A percentile compares a stretch with the other conserved stretches of the same genome.
Evolutionary conservation across 1,140 invertebrate genomes (phyloP).

Genomic region (Drosophila baimaii): DNA sequence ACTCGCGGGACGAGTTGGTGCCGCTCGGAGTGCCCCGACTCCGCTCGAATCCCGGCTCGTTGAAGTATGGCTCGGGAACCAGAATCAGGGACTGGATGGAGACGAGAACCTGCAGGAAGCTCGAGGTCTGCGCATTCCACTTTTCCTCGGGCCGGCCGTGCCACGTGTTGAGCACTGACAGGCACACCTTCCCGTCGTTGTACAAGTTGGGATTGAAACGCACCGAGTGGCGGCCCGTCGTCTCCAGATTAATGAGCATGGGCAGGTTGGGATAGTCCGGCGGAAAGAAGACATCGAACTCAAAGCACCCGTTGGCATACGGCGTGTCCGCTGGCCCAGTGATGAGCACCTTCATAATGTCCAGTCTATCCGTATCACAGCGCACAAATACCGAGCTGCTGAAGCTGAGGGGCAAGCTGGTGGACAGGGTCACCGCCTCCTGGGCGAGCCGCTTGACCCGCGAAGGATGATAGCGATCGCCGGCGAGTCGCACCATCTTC

Average conservation of each 20-base stretch:
- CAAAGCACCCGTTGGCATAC: slow-evolving; percentile 95
- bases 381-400: slow-evolving; percentile 98
- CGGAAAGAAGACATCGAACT: slow-evolving; percentile 96
- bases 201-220: slow-evolving; percentile 99
- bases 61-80: slow-evolving; percentile 98
- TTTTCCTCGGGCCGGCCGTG: slow-evolving; percentile 99
- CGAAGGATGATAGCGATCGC: slow-evolving; percentile 92
- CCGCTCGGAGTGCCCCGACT: slow-evolving; percentile 94
- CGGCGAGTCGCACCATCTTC: slow-evolving; percentile 93
- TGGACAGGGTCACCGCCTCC: slow-evolving; percentile 97
- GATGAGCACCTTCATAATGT: slow-evolving; percentile 98
- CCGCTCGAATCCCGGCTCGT: slow-evolving; percentile 98
- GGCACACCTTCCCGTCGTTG: slow-evolving; percentile 98
- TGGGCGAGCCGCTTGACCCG: slow-evolving; percentile 96
- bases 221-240: slow-evolving; percentile 96
- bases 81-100: slow-evolving; percentile 98
- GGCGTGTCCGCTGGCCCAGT: slow-evolving; percentile 95
- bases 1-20: slow-evolving; percentile 94
- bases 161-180: slow-evolving; percentile 98
- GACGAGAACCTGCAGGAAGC: slow-evolving; percentile 97
- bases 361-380: slow-evolving; percentile 96
- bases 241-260: slow-evolving; percentile 96
- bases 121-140: slow-evolving; percentile 98
- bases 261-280: slow-evolving; percentile 93
- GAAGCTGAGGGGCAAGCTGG: slow-evolving; percentile 95